Evolutionary conservation across 1,140 invertebrate genomes (phyloP).

Genomic region (Linepithema humile): DNA sequence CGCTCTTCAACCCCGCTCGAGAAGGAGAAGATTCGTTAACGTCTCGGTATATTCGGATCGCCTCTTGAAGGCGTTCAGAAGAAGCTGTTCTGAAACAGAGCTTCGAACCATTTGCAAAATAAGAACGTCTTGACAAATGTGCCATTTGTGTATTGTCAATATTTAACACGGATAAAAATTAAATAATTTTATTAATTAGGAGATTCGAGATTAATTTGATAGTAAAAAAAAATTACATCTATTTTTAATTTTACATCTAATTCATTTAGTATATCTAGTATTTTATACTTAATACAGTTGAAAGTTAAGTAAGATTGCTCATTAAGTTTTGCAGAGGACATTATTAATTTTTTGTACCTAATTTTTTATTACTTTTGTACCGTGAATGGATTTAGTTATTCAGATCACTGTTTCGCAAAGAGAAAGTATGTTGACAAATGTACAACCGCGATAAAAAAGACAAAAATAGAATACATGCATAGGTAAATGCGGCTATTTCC

Average conservation of each 20-base stretch:
- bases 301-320: neutral
- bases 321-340: neutral
- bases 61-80: neutral
- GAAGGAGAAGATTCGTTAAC: constrained; percentile 35
- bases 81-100: neutral
- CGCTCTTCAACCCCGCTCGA: constrained; percentile 29
- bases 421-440: neutral
- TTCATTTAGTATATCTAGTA: too few relatives aligned
- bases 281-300: neutral
- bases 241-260: too few relatives aligned
- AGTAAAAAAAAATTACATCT: too few relatives aligned
- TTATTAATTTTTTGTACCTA: neutral
- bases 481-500: constrained; percentile 1
- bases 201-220: too few relatives aligned
- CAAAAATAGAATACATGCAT: constrained; percentile 1
- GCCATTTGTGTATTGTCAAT: too few relatives aligned
- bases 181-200: too few relatives aligned
- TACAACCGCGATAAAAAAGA: constrained; percentile 25
- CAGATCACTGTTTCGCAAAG: neutral
- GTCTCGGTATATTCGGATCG: neutral
- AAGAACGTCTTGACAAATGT: neutral
- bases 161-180: too few relatives aligned
- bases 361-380: neutral
- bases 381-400: neutral
- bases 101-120: neutral